Percentiles rank a stretch among this genome's conserved stretches.
phyloP scores from a whole-genome alignment of 1,140 invertebrate species.

The Drosophila eugracilis region DNA sequence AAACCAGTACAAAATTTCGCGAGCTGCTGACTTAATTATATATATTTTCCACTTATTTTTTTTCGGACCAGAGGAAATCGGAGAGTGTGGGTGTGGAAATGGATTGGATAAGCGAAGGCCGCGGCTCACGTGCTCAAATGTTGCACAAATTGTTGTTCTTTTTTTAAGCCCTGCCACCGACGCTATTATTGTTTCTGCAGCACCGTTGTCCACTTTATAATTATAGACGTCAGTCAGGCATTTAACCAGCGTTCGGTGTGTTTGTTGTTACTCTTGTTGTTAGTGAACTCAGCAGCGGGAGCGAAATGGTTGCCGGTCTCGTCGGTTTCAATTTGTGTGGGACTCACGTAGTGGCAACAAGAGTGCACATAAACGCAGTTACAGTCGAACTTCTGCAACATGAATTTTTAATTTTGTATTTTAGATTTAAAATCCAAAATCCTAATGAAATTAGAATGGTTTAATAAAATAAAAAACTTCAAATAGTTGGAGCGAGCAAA shows the following conservation, averaged over 20 bases:
- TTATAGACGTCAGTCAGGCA: conserved; percentile 81
- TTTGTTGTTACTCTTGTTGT: conserved; percentile 20
- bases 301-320: conserved; percentile 57
- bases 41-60: conserved; percentile 62
- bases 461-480: too few relatives aligned
- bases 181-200: conserved; percentile 41
- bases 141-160: conserved; percentile 57
- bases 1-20: too few relatives aligned
- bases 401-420: too few relatives aligned
- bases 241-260: conserved; percentile 65
- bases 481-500: too few relatives aligned
- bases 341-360: conserved; percentile 53
- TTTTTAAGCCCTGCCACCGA: conserved; percentile 17
- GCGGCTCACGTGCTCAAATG: conserved; percentile 56
- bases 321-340: conserved; percentile 73
- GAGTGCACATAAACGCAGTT: conserved; percentile 2
- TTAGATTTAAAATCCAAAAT: too few relatives aligned
- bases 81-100: conserved; percentile 5
- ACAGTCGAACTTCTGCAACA: conserved; percentile 14
- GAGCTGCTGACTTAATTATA: conserved; percentile 69
- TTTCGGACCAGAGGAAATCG: conserved; percentile 23
- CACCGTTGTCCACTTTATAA: conserved; percentile 69
- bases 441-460: too few relatives aligned
- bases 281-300: conserved; percentile 17
- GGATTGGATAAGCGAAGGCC: conserved; percentile 15